A percentile compares a stretch with the other conserved stretches of the same genome.
phyloP scores from a whole-genome alignment of 1,140 invertebrate species.

The Habropoda laboriosa region DNA sequence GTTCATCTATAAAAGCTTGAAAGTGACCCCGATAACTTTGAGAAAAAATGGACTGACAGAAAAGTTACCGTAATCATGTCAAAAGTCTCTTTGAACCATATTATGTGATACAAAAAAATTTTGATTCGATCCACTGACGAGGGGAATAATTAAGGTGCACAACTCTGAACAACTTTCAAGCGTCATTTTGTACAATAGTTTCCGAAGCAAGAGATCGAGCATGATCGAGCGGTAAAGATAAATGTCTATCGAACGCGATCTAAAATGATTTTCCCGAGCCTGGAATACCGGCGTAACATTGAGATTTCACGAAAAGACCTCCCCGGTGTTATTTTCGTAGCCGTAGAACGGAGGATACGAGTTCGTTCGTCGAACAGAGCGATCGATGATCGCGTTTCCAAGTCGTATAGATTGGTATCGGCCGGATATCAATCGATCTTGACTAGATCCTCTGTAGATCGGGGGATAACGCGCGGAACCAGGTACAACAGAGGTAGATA shows the following conservation, averaged over 20 bases:
- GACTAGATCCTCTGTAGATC: slow-evolving; percentile 55
- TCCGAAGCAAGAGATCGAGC: neutral
- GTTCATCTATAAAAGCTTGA: too few species aligned
- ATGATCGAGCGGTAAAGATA: slow-evolving; percentile 2
- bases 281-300: slow-evolving; percentile 6
- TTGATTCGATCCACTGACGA: too few species aligned
- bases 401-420: slow-evolving; percentile 60
- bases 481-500: slow-evolving; percentile 51
- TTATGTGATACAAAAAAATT: too few species aligned
- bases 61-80: too few species aligned
- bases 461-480: slow-evolving; percentile 57
- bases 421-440: slow-evolving; percentile 64
- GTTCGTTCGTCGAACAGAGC: neutral
- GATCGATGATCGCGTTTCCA: slow-evolving; percentile 33
- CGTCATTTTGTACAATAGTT: neutral
- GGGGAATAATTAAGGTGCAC: too few species aligned
- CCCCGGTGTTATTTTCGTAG: slow-evolving; percentile 48
- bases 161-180: neutral
- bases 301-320: slow-evolving; percentile 39
- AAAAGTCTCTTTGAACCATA: too few species aligned
- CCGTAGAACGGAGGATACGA: neutral
- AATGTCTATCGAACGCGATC: slow-evolving; percentile 32
- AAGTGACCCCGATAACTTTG: too few species aligned
- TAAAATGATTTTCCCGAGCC: slow-evolving; percentile 10
- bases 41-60: too few species aligned